Conservation (phyloP, 2,113 vertebrate species). For the Corynorhinus townsendii region DNA sequence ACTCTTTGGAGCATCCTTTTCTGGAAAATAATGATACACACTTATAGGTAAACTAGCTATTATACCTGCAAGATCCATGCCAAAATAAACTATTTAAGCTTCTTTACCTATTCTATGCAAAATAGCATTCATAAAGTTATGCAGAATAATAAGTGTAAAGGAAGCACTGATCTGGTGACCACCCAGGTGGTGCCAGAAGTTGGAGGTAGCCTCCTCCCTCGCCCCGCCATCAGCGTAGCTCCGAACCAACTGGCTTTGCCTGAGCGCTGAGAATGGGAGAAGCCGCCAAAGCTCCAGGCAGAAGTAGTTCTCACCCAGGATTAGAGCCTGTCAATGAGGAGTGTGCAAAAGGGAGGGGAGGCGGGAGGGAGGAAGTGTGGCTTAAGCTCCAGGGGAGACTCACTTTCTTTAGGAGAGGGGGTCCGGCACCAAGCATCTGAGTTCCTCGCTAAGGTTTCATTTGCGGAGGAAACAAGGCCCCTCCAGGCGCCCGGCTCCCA, state of each 20-base stretch:
- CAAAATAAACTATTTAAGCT: background rate
- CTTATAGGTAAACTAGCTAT: background rate
- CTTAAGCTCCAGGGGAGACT: background rate
- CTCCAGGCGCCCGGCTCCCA: background rate
- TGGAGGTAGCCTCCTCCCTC: background rate
- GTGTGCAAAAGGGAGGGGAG: background rate
- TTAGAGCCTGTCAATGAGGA: conserved; percentile 51
- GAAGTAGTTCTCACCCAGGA: conserved; percentile 50
- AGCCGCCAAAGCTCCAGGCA: conserved; percentile 41
- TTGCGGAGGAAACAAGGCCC: background rate
- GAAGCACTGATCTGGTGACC: conserved; percentile 38
- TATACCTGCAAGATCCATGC: background rate
- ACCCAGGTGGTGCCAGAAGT: conserved; percentile 63
- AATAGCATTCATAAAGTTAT: background rate
- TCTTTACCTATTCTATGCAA: background rate
- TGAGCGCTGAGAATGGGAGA: conserved; percentile 2
- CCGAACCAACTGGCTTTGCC: conserved; percentile 60
- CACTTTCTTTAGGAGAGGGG: background rate
- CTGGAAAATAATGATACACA: conserved; percentile 7
- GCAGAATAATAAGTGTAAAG: background rate
- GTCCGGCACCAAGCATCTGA: background rate
- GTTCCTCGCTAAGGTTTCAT: background rate
- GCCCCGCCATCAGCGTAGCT: background rate
- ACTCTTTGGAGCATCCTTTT: conserved; percentile 19
- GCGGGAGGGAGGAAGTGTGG: conserved; percentile 1